Conservation (phyloP, 2,113 vertebrate species). For the Petrocephalus microphthalmus region DNA sequence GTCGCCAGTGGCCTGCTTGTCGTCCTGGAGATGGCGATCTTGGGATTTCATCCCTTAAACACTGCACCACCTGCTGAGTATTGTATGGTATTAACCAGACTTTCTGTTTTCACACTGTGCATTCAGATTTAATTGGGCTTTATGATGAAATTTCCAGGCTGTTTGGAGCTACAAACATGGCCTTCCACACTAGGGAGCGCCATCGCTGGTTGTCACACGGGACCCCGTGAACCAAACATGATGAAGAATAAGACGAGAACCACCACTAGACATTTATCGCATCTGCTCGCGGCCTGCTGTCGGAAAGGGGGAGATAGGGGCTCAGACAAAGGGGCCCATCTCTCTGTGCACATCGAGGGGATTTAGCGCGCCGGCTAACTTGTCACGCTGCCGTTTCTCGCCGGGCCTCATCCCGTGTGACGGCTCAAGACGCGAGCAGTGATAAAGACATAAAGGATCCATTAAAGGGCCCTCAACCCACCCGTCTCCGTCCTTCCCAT, state of each 20-base stretch:
- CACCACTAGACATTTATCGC: background rate
- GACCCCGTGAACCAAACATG: background rate
- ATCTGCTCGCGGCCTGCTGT: background rate
- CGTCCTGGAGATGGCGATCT: background rate
- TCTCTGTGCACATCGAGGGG: background rate
- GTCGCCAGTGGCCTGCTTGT: background rate
- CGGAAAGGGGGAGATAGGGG: background rate
- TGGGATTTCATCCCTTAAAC: background rate
- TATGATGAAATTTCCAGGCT: background rate
- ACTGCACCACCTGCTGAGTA: background rate
- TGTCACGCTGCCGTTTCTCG: background rate
- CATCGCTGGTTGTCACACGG: background rate
- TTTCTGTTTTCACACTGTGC: background rate
- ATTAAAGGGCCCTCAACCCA: background rate
- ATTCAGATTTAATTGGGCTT: background rate
- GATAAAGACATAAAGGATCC: background rate
- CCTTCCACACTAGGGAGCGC: background rate
- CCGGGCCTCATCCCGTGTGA: background rate
- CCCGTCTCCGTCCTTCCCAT: background rate
- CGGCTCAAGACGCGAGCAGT: background rate
- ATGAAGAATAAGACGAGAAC: background rate
- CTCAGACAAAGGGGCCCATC: background rate
- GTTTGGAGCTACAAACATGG: background rate
- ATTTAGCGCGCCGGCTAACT: background rate
- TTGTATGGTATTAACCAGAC: background rate